Base-by-base conservation (phyloP, 2,888 invertebrate genomes). In the Eristalis arbustorum region DNA sequence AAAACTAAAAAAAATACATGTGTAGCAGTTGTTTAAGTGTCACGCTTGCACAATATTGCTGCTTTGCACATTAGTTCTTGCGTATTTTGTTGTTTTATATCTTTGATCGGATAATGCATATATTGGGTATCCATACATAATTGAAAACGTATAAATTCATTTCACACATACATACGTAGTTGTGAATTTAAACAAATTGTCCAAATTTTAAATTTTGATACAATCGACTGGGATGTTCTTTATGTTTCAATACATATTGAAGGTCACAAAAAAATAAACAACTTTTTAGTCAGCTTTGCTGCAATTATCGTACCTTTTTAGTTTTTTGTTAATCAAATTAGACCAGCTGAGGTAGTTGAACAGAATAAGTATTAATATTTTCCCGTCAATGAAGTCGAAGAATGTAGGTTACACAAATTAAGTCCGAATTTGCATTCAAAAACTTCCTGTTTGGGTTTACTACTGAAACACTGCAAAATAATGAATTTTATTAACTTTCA, bases 1-100 rank as follows among this genome's bases (percentile, higher is more conserved):
- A 18, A 49, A 22, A 49, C 49, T 49, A 22, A 49, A 49, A 22
- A 49, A 49, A 34, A 28, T 66, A 61, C 49, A 67, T 87, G 31
- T 87, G 78, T 87, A 87, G 85, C 73, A 76, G 75, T 80, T 81
- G 67, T 40, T 81, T 84, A 56, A 81, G 69, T 87, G 83, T 87
- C 75, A 72, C 79, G 87, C 87, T 87, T 87, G 87, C 83, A 87
- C 87, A 77, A 82, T 23, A 75, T 83, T 83, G 78, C 83, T 87
- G 87, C 83, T 87, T 87, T 87, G 83, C 83, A 87, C 83, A 67
- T 67, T 11, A 64, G 71, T 61, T 73, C 25, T 66, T 37, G 37
- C 56, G 18, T 57, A 56, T 18, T 25, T 34, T 18, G 1, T 34
- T 63, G 37, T 61, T 61, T 40, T 37, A 57, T 64, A 69, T 40